These are phyloP conservation scores for Lagopus leucura DNA, from an alignment of 2,113 vertebrate species.

Conservation along the genomic window DNA sequence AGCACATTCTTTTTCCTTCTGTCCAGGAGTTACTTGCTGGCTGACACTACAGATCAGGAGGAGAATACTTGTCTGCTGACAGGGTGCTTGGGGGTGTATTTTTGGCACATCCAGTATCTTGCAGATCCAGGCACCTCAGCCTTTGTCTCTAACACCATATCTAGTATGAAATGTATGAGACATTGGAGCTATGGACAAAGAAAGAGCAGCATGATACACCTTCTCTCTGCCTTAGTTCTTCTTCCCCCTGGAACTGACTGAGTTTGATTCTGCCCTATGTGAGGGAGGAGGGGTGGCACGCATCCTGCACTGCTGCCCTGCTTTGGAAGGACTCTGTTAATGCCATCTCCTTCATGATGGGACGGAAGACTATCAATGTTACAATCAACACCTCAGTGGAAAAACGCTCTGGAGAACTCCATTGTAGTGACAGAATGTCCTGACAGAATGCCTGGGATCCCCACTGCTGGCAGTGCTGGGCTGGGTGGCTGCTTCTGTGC, in stretches of 20 bases:
- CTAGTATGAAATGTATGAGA: background rate
- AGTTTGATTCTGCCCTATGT: background rate
- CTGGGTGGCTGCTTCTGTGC: background rate
- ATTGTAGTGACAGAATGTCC: background rate
- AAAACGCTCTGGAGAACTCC: background rate
- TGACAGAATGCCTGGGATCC: background rate
- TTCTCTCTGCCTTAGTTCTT: background rate
- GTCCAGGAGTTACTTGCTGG: background rate
- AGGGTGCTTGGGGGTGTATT: background rate
- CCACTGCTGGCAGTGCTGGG: background rate
- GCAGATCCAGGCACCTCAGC: background rate
- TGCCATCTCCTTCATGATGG: background rate
- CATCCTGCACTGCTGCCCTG: background rate
- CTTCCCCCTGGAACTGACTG: background rate
- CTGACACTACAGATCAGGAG: background rate
- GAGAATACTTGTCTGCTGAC: background rate
- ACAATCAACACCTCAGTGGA: background rate
- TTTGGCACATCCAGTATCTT: background rate
- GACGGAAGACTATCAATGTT: background rate
- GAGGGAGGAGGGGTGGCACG: background rate
- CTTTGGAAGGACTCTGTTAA: background rate
- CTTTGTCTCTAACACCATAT: background rate
- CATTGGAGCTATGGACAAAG: background rate
- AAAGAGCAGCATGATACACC: background rate
- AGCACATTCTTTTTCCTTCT: background rate